A percentile compares a stretch with the other conserved stretches of the same genome.
Conservation (phyloP, 2,888 invertebrate species). For the Drosophila flavopinicola region DNA sequence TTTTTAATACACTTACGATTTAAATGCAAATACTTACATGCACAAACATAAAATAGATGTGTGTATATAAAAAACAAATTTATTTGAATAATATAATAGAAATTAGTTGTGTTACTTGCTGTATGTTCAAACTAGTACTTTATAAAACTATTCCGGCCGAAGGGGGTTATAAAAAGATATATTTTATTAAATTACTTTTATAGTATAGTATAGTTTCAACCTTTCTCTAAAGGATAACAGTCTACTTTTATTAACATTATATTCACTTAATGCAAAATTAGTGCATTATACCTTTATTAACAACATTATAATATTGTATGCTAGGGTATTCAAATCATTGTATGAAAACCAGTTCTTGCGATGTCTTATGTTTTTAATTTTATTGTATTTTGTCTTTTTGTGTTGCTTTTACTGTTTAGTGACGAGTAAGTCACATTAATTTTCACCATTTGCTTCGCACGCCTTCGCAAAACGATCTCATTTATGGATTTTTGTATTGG, state of each 20-base stretch:
- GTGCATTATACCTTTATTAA: too few relatives aligned
- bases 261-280: background rate
- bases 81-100: too few relatives aligned
- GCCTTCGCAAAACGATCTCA: conserved; percentile 31
- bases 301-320: background rate
- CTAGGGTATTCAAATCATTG: background rate
- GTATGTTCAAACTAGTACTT: too few relatives aligned
- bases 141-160: too few relatives aligned
- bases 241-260: too few relatives aligned
- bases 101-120: too few relatives aligned
- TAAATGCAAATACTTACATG: background rate
- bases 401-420: conserved; percentile 22
- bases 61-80: too few relatives aligned
- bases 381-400: conserved; percentile 13
- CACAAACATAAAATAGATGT: background rate
- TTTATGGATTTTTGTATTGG: background rate
- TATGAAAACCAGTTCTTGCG: conserved; percentile 27
- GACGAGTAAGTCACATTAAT: conserved; percentile 32
- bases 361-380: conserved; percentile 6
- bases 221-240: too few relatives aligned
- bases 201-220: too few relatives aligned
- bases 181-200: too few relatives aligned
- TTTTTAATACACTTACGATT: conserved; percentile 1
- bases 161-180: too few relatives aligned
- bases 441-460: conserved; percentile 35